Conservation (phyloP, 2,113 vertebrate genomes). For the Microtus ochrogaster region DNA sequence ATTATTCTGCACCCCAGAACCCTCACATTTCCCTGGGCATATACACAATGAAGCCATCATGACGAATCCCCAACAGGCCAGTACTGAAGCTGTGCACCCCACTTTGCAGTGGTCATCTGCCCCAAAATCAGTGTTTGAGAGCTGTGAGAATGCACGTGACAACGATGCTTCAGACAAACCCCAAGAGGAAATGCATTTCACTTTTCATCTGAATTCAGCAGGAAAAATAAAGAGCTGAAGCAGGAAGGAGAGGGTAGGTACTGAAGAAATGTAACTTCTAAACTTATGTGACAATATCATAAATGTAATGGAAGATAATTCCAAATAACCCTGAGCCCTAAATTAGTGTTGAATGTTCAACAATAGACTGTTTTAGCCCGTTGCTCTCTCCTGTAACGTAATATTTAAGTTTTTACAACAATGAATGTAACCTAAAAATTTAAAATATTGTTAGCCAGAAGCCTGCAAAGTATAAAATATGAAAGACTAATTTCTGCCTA, state of each 20-base stretch:
- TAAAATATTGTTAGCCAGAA: slow-evolving; percentile 26
- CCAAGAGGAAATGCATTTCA: slow-evolving; percentile 14
- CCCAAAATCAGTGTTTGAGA: not conserved
- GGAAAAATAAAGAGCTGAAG: not conserved
- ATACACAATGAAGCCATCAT: fast-evolving
- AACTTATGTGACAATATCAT: not conserved
- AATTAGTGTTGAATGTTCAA: not conserved
- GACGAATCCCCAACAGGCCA: not conserved
- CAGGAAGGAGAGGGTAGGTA: not conserved
- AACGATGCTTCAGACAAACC: slow-evolving; percentile 7
- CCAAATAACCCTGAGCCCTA: not conserved
- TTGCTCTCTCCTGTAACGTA: slow-evolving; percentile 66
- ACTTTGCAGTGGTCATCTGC: not conserved
- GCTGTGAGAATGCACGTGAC: not conserved
- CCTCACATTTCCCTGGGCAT: not conserved
- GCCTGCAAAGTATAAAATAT: not conserved
- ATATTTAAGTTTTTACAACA: slow-evolving; percentile 58
- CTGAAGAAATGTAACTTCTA: slow-evolving; percentile 60
- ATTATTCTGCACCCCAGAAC: not conserved
- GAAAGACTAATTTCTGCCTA: slow-evolving; percentile 2
- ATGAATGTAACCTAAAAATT: slow-evolving; percentile 7
- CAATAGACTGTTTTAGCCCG: slow-evolving; percentile 46
- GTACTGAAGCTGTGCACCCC: not conserved
- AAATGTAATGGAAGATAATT: slow-evolving; percentile 5
- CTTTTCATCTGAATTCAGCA: slow-evolving; percentile 45